Base-by-base conservation (phyloP, 2,113 vertebrate species). In the Pangasianodon gigas region DNA sequence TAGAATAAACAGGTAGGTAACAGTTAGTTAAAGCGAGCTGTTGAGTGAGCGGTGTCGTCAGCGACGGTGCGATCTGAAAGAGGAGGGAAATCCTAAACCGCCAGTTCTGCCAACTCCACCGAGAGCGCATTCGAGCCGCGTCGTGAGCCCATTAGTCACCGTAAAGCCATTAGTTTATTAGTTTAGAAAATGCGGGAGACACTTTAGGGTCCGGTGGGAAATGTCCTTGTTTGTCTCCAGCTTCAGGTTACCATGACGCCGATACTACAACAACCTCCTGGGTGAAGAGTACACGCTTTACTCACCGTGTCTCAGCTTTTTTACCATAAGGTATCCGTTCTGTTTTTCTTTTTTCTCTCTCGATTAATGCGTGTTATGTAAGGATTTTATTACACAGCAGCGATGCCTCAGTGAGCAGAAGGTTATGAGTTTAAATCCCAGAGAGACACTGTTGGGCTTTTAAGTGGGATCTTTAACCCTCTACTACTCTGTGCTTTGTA, bases 151-250 rank as follows among this genome's bases (percentile, higher is more conserved):
- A 89, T 89, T 89, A 89, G 88, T 60, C 52, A 19, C 41, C 41
- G 18, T 89, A 62, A 54, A 84, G 88, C 88, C 82, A 89, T 89
- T 89, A 89, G 81, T 14, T 89, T 84, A 89, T 85, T 85, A 48
- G 82, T 89, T 85, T 85, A 89, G 82, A 77, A 62, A 89, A 62
- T 89, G 71, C 46, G 52, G 52, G 52, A 60, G 82, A 89, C 51
- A 71, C 80, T 89, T 56, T 84, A 58, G 81, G 62, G 88, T 85
- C 82, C 67, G 21, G 16, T 29, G 82, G 88, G 88, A 77, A 71
- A 62, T 89, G 88, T 89, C 62, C 67, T 85, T 51, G 82, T 77
- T 89, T 77, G 88, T 89, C 82, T 89, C 29, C 46, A 26, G 82
- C 18, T 89, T 89, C 41, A n/a, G 81, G 82, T 84, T 89, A 75